Evolutionary conservation across 2,113 vertebrate genomes (phyloP).

Genomic region (Gadus chalcogrammus): DNA sequence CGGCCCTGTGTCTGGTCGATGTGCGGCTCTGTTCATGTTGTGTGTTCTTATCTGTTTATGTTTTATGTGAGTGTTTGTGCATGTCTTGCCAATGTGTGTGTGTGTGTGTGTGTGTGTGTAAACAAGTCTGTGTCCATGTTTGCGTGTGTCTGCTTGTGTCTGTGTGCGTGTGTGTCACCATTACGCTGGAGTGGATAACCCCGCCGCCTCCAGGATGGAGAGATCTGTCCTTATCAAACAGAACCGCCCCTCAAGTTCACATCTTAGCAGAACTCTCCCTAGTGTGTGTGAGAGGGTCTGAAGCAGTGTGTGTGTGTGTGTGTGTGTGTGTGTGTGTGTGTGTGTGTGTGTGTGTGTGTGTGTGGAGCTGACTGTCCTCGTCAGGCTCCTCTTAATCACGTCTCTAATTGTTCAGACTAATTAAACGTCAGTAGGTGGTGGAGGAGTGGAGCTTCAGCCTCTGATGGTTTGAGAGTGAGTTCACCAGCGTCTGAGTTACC

Average conservation of each 20-base stretch:
- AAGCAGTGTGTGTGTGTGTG: too few species aligned
- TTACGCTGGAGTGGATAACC: conserved; percentile 37
- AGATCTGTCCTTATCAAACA: conserved; percentile 40
- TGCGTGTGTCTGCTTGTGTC: conserved; percentile 1
- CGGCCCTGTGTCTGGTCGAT: not conserved
- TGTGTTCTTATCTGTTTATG: not conserved
- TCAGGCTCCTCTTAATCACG: not conserved
- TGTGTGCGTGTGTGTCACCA: conserved; percentile 19
- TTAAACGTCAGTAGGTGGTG: too few species aligned
- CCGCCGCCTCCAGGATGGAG: conserved; percentile 24
- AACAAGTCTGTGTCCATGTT: not conserved
- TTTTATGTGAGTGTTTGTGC: not conserved
- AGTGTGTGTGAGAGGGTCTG: too few species aligned
- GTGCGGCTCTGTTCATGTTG: not conserved
- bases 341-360: not conserved
- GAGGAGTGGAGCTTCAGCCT: too few species aligned
- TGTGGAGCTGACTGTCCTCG: not conserved
- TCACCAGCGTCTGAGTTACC: too few species aligned
- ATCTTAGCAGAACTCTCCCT: too few species aligned
- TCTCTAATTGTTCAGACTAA: too few species aligned
- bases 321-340: not conserved
- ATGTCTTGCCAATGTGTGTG: not conserved
- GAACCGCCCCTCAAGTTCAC: conserved; percentile 14
- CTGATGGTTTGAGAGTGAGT: too few species aligned
- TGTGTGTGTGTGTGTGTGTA: conserved; percentile 5